Evolutionary conservation across 1,140 invertebrate genomes (phyloP).

Genomic region (Rhagoletis zephyria): DNA sequence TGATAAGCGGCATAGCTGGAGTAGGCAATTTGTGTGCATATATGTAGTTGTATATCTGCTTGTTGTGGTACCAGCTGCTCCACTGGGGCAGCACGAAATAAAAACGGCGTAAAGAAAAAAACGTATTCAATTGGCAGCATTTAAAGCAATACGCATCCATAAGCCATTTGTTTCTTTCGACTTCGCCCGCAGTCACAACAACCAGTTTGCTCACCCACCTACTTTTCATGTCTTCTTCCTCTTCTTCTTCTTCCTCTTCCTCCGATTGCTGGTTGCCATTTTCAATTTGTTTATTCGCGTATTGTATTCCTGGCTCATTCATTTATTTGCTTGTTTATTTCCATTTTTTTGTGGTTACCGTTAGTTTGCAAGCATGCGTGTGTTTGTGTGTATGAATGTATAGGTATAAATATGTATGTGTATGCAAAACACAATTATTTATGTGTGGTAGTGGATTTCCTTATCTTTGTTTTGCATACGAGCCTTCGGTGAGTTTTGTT

Average conservation of each 20-base stretch:
- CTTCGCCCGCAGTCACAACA: background rate
- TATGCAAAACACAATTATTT: background rate
- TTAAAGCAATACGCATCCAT: constrained; percentile 34
- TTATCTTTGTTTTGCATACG: constrained; percentile 71
- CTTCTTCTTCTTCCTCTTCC: background rate
- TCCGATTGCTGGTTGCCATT: background rate
- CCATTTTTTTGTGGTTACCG: background rate
- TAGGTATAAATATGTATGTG: background rate
- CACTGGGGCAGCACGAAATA: background rate
- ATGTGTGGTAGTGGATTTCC: constrained; percentile 59
- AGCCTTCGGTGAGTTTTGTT: background rate
- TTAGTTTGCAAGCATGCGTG: background rate
- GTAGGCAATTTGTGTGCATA: background rate
- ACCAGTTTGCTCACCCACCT: background rate
- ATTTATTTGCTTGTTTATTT: constrained; percentile 35
- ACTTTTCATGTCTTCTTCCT: background rate
- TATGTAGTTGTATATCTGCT: too few species aligned
- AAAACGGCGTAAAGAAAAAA: background rate
- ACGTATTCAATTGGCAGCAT: constrained; percentile 14
- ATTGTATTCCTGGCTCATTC: constrained; percentile 28
- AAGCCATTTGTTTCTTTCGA: constrained; percentile 14
- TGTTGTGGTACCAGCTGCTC: constrained; percentile 28
- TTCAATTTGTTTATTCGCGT: constrained; percentile 41
- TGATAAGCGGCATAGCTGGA: background rate
- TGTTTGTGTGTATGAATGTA: background rate